A percentile compares a stretch with the other conserved stretches of the same genome.
These are phyloP conservation scores for Agrilus biguttatus DNA, from an alignment of 2,888 invertebrate genomes.

Conservation along the genomic window DNA sequence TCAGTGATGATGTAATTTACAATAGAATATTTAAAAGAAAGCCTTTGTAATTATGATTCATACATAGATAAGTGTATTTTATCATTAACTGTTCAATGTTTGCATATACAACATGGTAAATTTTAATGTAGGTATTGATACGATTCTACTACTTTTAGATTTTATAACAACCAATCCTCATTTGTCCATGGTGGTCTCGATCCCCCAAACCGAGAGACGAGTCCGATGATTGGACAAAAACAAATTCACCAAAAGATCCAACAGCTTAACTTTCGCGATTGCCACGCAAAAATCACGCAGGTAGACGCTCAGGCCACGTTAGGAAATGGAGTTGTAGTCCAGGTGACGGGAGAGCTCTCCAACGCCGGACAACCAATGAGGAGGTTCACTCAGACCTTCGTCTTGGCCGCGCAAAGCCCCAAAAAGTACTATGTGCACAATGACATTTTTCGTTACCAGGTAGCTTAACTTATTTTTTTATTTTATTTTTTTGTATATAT, in stretches of 20 bases:
- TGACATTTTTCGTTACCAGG: constrained; percentile 97
- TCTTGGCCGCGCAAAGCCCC: constrained; percentile 86
- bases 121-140: neutral
- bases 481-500: neutral
- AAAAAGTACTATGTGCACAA: constrained; percentile 98
- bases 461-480: constrained; percentile 21
- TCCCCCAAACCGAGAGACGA: constrained; percentile 66
- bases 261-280: constrained; percentile 88
- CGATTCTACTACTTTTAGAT: constrained; percentile 39
- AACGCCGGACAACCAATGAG: constrained; percentile 95
- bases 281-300: constrained; percentile 95
- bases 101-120: neutral
- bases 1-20: neutral
- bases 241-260: constrained; percentile 93
- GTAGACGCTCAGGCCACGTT: constrained; percentile 92
- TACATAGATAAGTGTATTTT: neutral
- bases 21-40: neutral
- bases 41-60: no score
- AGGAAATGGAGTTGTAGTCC: constrained; percentile 88
- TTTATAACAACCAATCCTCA: constrained; percentile 91
- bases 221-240: constrained; percentile 78
- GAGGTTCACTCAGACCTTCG: constrained; percentile 95
- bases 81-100: neutral
- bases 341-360: constrained; percentile 93
- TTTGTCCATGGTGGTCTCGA: constrained; percentile 91